phyloP scores from a whole-genome alignment of 2,797 vertebrate species.

The Iguana delicatissima region DNA sequence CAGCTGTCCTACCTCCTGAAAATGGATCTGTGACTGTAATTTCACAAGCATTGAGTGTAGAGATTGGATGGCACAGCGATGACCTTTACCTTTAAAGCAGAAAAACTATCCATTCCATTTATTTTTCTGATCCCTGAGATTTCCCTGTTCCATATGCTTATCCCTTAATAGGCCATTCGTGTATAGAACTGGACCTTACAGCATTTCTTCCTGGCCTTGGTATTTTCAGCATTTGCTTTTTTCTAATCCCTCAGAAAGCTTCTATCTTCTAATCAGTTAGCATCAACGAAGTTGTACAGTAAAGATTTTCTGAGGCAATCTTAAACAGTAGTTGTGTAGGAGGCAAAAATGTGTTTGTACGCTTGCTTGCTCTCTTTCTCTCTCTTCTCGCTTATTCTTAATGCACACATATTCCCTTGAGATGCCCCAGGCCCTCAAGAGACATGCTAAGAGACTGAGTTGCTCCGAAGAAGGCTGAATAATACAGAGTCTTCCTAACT shows the following conservation, averaged over 20 bases:
- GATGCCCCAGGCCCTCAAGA: neutral
- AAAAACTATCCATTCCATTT: constrained; percentile 43
- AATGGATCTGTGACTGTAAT: constrained; percentile 51
- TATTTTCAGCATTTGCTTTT: constrained; percentile 57
- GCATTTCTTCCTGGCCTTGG: constrained; percentile 6
- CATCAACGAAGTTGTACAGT: constrained; percentile 30
- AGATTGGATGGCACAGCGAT: constrained; percentile 16
- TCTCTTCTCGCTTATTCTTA: neutral
- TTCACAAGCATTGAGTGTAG: constrained; percentile 34
- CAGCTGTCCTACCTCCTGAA: constrained; percentile 5
- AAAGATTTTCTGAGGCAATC: constrained; percentile 37
- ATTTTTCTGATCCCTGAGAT: constrained; percentile 54
- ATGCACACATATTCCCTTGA: neutral
- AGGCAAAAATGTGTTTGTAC: constrained; percentile 24
- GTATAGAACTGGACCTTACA: neutral
- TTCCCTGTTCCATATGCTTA: constrained; percentile 28
- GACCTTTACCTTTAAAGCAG: constrained; percentile 47
- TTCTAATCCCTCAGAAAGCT: constrained; percentile 41
- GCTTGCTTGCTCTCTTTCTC: neutral
- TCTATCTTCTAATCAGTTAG: constrained; percentile 40
- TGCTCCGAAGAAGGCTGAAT: neutral
- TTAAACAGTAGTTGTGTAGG: constrained; percentile 22
- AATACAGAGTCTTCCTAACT: neutral
- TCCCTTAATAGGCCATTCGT: constrained; percentile 40
- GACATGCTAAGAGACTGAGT: neutral